These are phyloP conservation scores for Atrichornis clamosus DNA, from an alignment of 2,113 vertebrate genomes.

Conservation along the genomic window DNA sequence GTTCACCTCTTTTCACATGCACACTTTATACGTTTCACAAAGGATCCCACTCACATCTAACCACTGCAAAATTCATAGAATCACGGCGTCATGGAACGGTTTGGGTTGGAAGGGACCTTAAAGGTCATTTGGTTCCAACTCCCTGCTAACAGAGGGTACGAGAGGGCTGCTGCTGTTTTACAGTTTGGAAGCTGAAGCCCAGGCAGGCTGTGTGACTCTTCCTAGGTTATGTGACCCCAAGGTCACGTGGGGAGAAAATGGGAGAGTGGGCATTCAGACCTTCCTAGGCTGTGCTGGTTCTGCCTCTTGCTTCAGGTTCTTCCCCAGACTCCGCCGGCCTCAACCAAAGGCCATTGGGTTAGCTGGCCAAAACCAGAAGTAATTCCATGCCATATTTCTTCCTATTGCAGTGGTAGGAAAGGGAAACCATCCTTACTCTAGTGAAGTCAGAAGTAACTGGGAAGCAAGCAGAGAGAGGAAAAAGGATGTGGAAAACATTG, in stretches of 20 bases:
- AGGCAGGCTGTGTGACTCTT: background rate
- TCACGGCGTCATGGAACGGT: background rate
- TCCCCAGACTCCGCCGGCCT: background rate
- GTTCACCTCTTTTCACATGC: background rate
- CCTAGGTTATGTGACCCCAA: background rate
- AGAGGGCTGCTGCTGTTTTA: background rate
- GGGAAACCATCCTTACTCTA: background rate
- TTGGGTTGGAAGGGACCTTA: background rate
- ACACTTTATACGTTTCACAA: background rate
- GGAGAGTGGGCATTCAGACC: background rate
- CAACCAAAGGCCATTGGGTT: background rate
- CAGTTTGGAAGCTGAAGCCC: background rate
- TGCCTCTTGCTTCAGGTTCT: background rate
- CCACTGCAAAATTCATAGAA: background rate
- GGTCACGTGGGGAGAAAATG: background rate
- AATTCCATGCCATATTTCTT: background rate
- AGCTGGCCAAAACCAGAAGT: background rate
- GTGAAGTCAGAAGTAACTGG: background rate
- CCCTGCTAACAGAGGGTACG: background rate
- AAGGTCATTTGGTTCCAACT: background rate
- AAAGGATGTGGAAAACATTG: constrained; percentile 4
- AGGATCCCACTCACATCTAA: background rate
- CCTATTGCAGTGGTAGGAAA: background rate
- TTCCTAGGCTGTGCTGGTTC: background rate
- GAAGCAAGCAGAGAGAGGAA: background rate